A percentile compares a stretch with the other conserved stretches of the same genome.
Conservation (phyloP, 1,140 invertebrate genomes). For the Lanistes nyassanus region DNA sequence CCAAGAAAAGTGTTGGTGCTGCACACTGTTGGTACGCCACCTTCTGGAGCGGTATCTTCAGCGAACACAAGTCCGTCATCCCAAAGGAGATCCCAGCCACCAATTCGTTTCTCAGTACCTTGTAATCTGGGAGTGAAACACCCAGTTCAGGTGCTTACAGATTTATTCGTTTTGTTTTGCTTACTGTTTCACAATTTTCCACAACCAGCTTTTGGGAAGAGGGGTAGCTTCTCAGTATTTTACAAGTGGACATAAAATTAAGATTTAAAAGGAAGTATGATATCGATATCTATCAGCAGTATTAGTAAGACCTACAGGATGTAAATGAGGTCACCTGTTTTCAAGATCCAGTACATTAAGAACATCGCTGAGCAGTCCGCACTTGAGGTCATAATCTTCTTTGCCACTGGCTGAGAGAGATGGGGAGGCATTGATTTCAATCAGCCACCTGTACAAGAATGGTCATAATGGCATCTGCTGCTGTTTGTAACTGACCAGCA, state of each 20-base stretch:
- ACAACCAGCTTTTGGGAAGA: not conserved
- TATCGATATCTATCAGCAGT: too few relatives aligned
- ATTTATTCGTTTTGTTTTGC: too few relatives aligned
- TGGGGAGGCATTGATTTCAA: conserved; percentile 70
- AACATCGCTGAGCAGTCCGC: conserved; percentile 68
- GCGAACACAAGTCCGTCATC: conserved; percentile 70
- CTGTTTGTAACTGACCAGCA: too few relatives aligned
- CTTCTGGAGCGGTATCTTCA: conserved; percentile 52
- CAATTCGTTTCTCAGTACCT: conserved; percentile 71
- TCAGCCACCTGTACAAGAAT: conserved; percentile 61
- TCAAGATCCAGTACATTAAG: conserved; percentile 70
- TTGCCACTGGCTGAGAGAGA: conserved; percentile 69
- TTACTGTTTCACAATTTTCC: not conserved
- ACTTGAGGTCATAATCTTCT: conserved; percentile 70
- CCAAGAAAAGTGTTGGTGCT: conserved; percentile 58
- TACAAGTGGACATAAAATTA: too few relatives aligned
- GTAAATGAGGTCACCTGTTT: conserved; percentile 57
- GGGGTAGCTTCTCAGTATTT: too few relatives aligned
- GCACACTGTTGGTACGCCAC: conserved; percentile 30
- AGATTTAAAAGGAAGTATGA: too few relatives aligned
- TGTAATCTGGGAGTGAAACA: conserved; percentile 65
- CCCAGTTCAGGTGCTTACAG: too few relatives aligned
- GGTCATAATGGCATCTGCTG: too few relatives aligned
- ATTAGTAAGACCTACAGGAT: too few relatives aligned
- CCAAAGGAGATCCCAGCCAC: conserved; percentile 74